phyloP scores from a whole-genome alignment of 2,888 invertebrate species.

The Opisthograptis luteolata region DNA sequence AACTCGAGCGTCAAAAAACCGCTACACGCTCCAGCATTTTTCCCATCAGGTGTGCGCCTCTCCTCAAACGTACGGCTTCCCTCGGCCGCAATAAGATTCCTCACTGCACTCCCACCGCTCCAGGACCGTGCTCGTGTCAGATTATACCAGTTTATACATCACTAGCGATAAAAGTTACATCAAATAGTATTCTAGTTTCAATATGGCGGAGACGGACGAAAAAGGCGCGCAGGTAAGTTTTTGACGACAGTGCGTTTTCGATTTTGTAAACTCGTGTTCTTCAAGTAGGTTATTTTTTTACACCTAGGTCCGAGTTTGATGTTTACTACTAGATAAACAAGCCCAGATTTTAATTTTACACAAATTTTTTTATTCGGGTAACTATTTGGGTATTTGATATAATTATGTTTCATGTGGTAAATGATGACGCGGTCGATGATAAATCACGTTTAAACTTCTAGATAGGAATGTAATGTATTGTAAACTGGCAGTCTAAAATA shows the following conservation, averaged over 20 bases:
- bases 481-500: no score
- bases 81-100: slow-evolving; percentile 42
- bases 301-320: no score
- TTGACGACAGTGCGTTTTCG: slow-evolving; percentile 1
- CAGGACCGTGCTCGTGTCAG: slow-evolving; percentile 43
- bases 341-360: no score
- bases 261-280: no score
- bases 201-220: slow-evolving; percentile 63
- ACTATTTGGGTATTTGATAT: no score
- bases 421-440: no score
- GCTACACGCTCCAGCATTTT: slow-evolving; percentile 34
- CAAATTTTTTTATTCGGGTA: no score
- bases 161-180: neutral
- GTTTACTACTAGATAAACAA: no score
- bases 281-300: no score
- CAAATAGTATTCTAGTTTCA: slow-evolving; percentile 1
- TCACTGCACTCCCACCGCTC: slow-evolving; percentile 55
- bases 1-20: neutral
- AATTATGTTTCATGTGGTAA: no score
- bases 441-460: no score
- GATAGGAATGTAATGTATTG: no score
- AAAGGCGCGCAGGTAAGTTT: slow-evolving; percentile 63
- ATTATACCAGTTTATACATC: slow-evolving; percentile 10
- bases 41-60: slow-evolving; percentile 31
- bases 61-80: slow-evolving; percentile 48